Evolutionary conservation across 1,140 invertebrate genomes (phyloP), one percentile per base, ranked within the genome.

Genomic region (Halesus radiatus): DNA sequence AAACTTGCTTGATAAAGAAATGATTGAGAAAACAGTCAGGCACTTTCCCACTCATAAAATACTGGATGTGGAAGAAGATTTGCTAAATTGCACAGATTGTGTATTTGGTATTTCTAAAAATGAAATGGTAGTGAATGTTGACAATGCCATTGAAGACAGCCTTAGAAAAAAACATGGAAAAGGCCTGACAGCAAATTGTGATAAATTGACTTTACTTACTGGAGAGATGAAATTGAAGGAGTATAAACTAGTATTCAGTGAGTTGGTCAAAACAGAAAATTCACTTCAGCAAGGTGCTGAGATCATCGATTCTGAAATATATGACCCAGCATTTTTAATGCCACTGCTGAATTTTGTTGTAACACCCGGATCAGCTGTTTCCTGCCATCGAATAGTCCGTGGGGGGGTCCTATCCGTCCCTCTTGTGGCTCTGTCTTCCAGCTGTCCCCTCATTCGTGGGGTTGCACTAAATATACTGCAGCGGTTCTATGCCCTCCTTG

Each of bases 271-370:
- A 76, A 23, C 54, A 16, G 60, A 76, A 26, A 45, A 37, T 76
- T 60, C 37, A 53, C 13, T 72, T 23, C 8, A 60, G 37, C 15
- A 37, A 29, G 45, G 26, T 22, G 22, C 45, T 8, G 22, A 7
- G 64, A 26, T 72, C 10, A 45, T n/a, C 68, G 62, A 75, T 23
- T 52, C 76, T 18, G 85, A 85, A 8, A 86, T 94, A 37, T 96
- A 96, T 82, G 94, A 96, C 86, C 92, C 94, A 1, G 89, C 91
- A 62, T 96, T 95, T 85, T 87, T 95, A 77, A 88, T 96, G 70
- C 93, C 94, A 5, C 85, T 95, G 20, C 89, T 95, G 76, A 92
- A 90, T 81, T 90, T 91, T 79, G 85, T 95, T 18, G 84, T 95
- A 54, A 87, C 90, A 16, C 92, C 93, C 4, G 92, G 93, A 81